Conservation (phyloP, 2,888 invertebrate species). For the Sisyra terminalis region DNA sequence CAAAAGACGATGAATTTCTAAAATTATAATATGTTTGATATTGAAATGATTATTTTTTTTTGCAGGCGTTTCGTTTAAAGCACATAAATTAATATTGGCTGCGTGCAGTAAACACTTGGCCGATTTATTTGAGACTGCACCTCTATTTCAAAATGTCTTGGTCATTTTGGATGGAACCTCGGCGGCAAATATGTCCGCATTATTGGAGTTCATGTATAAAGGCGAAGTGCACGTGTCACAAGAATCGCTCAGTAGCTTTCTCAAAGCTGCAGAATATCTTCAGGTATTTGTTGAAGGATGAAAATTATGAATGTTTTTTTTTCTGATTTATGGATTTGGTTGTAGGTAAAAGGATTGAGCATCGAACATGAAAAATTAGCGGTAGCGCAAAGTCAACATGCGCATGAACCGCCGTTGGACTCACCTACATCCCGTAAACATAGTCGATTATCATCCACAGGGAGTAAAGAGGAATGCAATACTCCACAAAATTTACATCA, state of each 20-base stretch:
- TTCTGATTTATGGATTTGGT: too few species aligned
- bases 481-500: slow-evolving; percentile 20
- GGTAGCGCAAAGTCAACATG: slow-evolving; percentile 34
- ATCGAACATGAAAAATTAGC: slow-evolving; percentile 55
- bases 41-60: slow-evolving; percentile 14
- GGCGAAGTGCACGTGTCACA: slow-evolving; percentile 88
- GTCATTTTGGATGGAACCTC: slow-evolving; percentile 82
- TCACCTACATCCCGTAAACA: slow-evolving; percentile 23
- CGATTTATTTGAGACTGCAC: slow-evolving; percentile 77
- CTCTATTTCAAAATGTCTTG: slow-evolving; percentile 56
- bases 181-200: slow-evolving; percentile 78
- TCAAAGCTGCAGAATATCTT: slow-evolving; percentile 80
- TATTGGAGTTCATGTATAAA: slow-evolving; percentile 88
- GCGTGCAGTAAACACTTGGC: slow-evolving; percentile 89
- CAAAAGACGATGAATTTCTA: background rate
- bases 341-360: slow-evolving; percentile 58
- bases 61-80: slow-evolving; percentile 77
- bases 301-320: background rate
- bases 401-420: slow-evolving; percentile 18
- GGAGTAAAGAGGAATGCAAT: slow-evolving; percentile 9
- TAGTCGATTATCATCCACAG: slow-evolving; percentile 9
- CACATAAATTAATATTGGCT: slow-evolving; percentile 79
- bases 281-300: slow-evolving; percentile 36
- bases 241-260: slow-evolving; percentile 78
- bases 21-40: slow-evolving; percentile 7